Base-by-base conservation (phyloP, 2,888 invertebrate species). In the Serripes groenlandicus region DNA sequence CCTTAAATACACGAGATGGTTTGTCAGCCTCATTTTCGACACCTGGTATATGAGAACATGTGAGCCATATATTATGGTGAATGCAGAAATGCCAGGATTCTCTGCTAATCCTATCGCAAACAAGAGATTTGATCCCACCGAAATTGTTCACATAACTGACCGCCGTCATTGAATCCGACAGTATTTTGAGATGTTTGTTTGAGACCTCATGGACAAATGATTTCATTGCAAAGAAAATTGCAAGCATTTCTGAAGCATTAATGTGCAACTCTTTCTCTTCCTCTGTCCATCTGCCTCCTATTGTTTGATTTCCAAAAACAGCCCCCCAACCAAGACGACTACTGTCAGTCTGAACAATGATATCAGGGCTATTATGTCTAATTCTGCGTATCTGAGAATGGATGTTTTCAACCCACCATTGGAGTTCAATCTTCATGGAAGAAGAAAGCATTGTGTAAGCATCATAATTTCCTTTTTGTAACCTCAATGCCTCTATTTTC, bases 181-280 rank as follows among this genome's bases (percentile, higher is more conserved):
- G 37, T 32, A 85, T 26, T 34, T 42, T 52, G 11, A 85, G 34
- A 76, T 87, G 84, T 32, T 49, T 66, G 34, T 77, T 64, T 42
- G 11, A 5, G 3, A 70, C 3, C 49, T 69, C 66, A 3, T 66
- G 37, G 26, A 15, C 42, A 7, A 88, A 71, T 52, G 79, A 26
- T 54, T 82, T 37, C 9, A 83, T 5, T 3, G 78, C 78, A 66
- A 86, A 82, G n/a, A 71, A 42, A 28, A 75, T 52, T 21, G 83
- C 85, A 30, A 21, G 9, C 7, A 85, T 28, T 75, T 87, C 87
- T n/a, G 78, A 56, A 15, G 54, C 66, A 78, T 86, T 88, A 9
- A 85, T 88, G 52, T 85, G 81, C n/a, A 68, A 60, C n/a, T 26
- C 18, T 26, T 42, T 56, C 49, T 86, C 83, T 49, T 7, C 11